These are phyloP conservation scores for Andrena hattorfiana DNA, from an alignment of 2,888 invertebrate species.

Conservation along the genomic window DNA sequence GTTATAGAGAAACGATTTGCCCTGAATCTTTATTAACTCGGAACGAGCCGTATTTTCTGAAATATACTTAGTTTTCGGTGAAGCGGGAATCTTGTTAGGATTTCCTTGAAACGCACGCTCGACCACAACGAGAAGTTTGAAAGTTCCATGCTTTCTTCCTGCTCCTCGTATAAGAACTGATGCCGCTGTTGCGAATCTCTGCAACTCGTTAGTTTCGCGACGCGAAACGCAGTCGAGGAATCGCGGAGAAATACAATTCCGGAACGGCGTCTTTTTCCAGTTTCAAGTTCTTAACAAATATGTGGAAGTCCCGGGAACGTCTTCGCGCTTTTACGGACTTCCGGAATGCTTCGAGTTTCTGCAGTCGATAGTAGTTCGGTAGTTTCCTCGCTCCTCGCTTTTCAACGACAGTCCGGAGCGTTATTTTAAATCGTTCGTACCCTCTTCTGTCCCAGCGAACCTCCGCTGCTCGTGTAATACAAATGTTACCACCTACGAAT, in stretches of 20 bases:
- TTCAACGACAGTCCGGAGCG: constrained; percentile 14
- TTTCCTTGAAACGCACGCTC: background rate
- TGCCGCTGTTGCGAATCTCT: background rate
- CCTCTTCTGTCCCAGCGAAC: background rate
- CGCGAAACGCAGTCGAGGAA: background rate
- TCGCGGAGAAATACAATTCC: constrained; percentile 36
- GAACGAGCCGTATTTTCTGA: background rate
- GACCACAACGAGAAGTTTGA: constrained; percentile 8
- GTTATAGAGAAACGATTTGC: background rate
- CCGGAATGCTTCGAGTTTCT: constrained; percentile 59
- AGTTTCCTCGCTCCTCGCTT: constrained; percentile 36
- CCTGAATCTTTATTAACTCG: background rate
- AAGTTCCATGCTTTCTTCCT: constrained; percentile 4
- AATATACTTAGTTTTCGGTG: constrained; percentile 1
- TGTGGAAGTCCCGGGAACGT: constrained; percentile 52
- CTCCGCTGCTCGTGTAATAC: background rate
- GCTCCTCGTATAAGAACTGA: background rate
- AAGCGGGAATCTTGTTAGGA: background rate
- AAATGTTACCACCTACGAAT: background rate
- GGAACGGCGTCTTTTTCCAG: constrained; percentile 37
- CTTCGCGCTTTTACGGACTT: constrained; percentile 53
- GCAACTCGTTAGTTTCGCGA: constrained; percentile 33
- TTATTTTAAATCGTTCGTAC: constrained; percentile 43
- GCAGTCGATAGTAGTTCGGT: constrained; percentile 39
- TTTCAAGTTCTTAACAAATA: constrained; percentile 59